Evolutionary conservation across 2,113 vertebrate species (phyloP).

Genomic region (Sander vitreus): DNA sequence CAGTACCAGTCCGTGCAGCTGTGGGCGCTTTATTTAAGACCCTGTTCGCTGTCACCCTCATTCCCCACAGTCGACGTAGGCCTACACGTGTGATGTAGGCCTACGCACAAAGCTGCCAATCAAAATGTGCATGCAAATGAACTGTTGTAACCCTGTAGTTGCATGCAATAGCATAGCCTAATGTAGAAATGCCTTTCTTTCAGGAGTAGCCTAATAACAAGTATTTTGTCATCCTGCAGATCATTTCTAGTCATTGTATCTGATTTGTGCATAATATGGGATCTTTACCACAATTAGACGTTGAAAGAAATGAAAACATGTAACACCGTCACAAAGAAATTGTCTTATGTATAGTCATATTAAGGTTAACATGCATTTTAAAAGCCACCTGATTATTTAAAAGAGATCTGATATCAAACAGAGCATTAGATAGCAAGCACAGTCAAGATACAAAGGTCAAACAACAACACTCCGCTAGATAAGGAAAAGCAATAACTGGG

Average conservation of each 20-base stretch:
- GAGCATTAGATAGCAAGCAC: slow-evolving; percentile 1
- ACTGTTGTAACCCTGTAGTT: slow-evolving; percentile 32
- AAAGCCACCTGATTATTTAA: background rate
- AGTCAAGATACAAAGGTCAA: slow-evolving; percentile 47
- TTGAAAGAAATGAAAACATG: background rate
- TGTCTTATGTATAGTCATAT: too few relatives aligned
- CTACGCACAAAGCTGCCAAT: slow-evolving; percentile 36
- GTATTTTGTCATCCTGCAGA: background rate
- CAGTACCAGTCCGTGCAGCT: slow-evolving; percentile 38
- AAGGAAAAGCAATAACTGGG: slow-evolving; percentile 5
- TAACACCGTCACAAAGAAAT: too few relatives aligned
- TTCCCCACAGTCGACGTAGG: slow-evolving; percentile 29
- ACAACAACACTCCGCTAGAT: slow-evolving; percentile 8
- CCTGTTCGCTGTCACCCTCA: slow-evolving; percentile 36
- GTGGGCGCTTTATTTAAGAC: slow-evolving; percentile 49
- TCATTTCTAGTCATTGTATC: background rate
- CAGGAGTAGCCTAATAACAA: background rate
- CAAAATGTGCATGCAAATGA: slow-evolving; percentile 19
- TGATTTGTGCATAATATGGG: background rate
- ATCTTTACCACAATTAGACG: background rate
- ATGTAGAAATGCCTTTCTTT: background rate
- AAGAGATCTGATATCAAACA: background rate
- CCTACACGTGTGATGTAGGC: slow-evolving; percentile 19
- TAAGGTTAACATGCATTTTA: background rate
- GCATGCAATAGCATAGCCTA: background rate